Percentiles rank a stretch among this genome's conserved stretches.
phyloP scores from a whole-genome alignment of 2,113 vertebrate genomes.

The Cephalopterus ornatus region DNA sequence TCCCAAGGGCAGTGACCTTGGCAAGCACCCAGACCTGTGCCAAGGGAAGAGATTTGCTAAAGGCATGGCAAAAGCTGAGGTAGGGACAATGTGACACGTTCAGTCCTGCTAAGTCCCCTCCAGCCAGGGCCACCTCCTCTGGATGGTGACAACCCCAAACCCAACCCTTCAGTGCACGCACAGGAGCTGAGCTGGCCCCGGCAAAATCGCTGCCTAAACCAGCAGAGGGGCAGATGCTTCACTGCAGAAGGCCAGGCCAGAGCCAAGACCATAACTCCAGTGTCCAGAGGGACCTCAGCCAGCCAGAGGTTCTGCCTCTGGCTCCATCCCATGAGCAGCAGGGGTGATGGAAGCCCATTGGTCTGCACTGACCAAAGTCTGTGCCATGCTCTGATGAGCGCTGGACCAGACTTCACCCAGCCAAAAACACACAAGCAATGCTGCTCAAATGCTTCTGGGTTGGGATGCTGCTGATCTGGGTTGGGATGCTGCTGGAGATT shows the following conservation, averaged over 20 bases:
- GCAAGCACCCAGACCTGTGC: not conserved
- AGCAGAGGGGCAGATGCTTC: not conserved
- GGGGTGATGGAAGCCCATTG: not conserved
- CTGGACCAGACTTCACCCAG: not conserved
- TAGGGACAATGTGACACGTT: not conserved
- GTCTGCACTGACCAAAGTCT: not conserved
- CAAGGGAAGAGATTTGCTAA: not conserved
- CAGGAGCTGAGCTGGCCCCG: not conserved
- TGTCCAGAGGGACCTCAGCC: not conserved
- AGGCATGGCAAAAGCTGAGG: not conserved
- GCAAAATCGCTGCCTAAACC: not conserved
- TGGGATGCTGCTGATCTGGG: not conserved
- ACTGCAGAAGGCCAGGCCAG: not conserved
- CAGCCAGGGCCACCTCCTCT: not conserved
- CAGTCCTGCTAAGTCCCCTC: not conserved
- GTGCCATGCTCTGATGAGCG: rapidly evolving
- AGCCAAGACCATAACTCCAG: not conserved
- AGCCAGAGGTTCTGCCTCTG: not conserved
- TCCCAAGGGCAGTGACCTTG: not conserved
- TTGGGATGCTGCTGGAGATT: not conserved
- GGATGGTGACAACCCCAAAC: not conserved
- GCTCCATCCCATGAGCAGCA: rapidly evolving
- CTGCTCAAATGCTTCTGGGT: not conserved
- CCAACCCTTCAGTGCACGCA: rapidly evolving
- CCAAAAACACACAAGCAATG: not conserved